Evolutionary conservation across 1,140 invertebrate genomes (phyloP), one percentile per base, ranked within the genome.

Genomic region (Antheraea mylitta): DNA sequence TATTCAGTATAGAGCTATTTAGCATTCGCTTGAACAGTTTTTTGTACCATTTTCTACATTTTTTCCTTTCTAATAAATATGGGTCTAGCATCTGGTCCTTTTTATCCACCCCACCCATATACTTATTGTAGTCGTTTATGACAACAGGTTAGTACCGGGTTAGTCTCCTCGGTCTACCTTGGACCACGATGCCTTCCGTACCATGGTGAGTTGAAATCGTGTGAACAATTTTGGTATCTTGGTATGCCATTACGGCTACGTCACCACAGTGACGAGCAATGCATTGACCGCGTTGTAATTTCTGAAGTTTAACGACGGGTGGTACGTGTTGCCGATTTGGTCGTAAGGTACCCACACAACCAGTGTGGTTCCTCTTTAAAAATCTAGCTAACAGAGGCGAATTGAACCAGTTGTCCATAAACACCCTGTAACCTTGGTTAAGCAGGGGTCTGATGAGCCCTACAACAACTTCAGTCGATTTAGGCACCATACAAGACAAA

Each of bases 311-410:
- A 18, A 73, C 38, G 13, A 60, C 8, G 5, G 30, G 11, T 9
- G 71, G 68, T 9, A n/a, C n/a, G n/a, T n/a, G n/a, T n/a, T n/a
- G n/a, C n/a, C n/a, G n/a, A n/a, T n/a, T n/a, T n/a, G n/a, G 71
- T 3, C 58, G 58, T 8, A 76, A 60, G 9, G 74, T 69, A 53
- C 78, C 77, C 13, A 80, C 69, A n/a, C 69, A 74, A 60, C 78
- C 76, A 3, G 73, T 80, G 38, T 67, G 19, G 42, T 73, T 66
- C 5, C n/a, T 45, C 22, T 78, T 76, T n/a, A 80, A 63, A 61
- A 60, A 75, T 10, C 75, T 42, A 16, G 71, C n/a, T n/a, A n/a
- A n/a, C n/a, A n/a, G n/a, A n/a, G n/a, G n/a, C n/a, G n/a, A n/a
- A n/a, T n/a, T n/a, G n/a, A n/a, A n/a, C n/a, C n/a, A n/a, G n/a